phyloP scores from a whole-genome alignment of 2,888 invertebrate species.

The Ptychoptera contaminata region DNA sequence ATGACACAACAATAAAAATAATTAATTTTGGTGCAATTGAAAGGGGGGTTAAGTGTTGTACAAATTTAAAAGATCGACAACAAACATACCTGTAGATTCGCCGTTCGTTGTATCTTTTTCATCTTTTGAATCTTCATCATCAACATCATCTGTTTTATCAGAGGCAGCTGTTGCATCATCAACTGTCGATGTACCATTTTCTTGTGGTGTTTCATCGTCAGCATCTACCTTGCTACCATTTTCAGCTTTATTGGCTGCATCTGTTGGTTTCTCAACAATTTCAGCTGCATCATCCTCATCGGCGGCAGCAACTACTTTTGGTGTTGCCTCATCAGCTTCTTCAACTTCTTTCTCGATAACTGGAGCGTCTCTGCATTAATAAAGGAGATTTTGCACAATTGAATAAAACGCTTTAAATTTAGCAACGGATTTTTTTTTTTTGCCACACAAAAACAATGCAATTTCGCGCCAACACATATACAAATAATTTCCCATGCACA shows the following conservation, averaged over 20 bases:
- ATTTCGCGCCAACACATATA: too few species aligned
- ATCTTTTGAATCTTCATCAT: conserved; percentile 10
- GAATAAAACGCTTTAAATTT: too few species aligned
- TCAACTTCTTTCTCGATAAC: conserved; percentile 29
- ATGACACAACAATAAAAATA: neutral
- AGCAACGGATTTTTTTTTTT: too few species aligned
- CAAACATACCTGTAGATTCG: conserved; percentile 24
- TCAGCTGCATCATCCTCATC: conserved; percentile 20
- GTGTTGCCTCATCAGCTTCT: conserved; percentile 12
- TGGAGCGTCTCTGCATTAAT: conserved; percentile 21
- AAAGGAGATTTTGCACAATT: too few species aligned
- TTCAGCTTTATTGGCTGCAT: conserved; percentile 17
- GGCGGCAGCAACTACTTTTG: conserved; percentile 14
- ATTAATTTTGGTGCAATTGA: too few species aligned
- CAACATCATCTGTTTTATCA: conserved; percentile 11
- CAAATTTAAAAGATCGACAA: too few species aligned
- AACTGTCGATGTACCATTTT: conserved; percentile 21
- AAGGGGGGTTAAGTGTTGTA: too few species aligned
- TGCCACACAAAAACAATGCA: too few species aligned
- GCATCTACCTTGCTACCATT: conserved; percentile 16
- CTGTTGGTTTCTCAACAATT: conserved; percentile 5
- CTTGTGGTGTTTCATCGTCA: conserved; percentile 18
- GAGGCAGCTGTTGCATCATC: conserved; percentile 3
- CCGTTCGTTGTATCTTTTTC: conserved; percentile 22
- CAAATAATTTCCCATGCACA: too few species aligned